Evolutionary conservation across 1,140 invertebrate genomes (phyloP).

Genomic region (Leptinotarsa texana): DNA sequence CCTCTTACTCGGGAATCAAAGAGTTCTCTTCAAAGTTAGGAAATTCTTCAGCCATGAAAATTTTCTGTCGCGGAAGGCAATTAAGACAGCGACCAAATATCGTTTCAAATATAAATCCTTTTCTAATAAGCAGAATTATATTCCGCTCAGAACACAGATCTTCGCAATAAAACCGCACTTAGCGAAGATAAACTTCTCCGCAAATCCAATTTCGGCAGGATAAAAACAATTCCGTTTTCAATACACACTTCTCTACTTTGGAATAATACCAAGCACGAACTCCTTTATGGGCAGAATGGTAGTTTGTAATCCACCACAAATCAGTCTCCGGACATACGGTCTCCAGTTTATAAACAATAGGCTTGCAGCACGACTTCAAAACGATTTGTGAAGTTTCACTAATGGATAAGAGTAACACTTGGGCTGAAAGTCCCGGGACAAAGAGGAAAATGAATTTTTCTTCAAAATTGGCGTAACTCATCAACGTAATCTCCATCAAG

Average conservation of each 20-base stretch:
- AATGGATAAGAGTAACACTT: too few relatives aligned
- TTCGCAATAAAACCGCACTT: not conserved
- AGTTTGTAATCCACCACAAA: constrained; percentile 2
- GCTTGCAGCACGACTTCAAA: not conserved
- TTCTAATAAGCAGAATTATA: not conserved
- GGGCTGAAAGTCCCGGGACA: too few relatives aligned
- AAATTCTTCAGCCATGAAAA: too few relatives aligned
- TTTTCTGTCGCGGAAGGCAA: too few relatives aligned
- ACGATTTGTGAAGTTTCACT: too few relatives aligned
- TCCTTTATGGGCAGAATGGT: not conserved
- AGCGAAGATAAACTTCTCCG: not conserved
- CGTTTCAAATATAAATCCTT: not conserved
- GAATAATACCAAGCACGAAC: constrained; percentile 1
- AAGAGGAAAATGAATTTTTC: too few relatives aligned
- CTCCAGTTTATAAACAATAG: not conserved
- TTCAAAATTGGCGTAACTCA: too few relatives aligned
- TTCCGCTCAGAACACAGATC: not conserved
- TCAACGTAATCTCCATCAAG: too few relatives aligned
- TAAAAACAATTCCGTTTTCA: not conserved
- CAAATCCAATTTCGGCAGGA: not conserved
- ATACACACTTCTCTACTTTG: constrained; percentile 2
- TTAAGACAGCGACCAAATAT: too few relatives aligned
- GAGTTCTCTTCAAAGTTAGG: too few relatives aligned
- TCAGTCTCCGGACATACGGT: not conserved
- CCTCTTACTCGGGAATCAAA: too few relatives aligned